These are phyloP conservation scores for Potorous gilbertii DNA, from an alignment of 2,797 vertebrate species.

Conservation along the genomic window DNA sequence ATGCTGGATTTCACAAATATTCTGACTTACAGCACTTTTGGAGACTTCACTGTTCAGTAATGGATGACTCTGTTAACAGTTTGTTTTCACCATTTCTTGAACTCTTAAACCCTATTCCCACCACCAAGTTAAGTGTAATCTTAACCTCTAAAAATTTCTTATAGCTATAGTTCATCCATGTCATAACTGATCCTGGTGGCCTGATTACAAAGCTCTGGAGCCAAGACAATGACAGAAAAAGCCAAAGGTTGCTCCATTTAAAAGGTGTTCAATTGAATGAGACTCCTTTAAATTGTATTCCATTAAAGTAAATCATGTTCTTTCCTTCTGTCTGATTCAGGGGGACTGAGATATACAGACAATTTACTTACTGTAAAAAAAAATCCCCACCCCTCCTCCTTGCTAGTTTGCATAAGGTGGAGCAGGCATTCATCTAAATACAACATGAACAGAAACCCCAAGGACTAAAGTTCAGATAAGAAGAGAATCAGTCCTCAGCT, in stretches of 20 bases:
- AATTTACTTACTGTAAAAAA: background rate
- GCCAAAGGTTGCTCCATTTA: background rate
- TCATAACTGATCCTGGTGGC: background rate
- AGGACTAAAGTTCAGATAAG: background rate
- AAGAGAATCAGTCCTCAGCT: background rate
- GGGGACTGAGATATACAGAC: background rate
- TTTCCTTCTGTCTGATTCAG: background rate
- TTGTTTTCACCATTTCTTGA: background rate
- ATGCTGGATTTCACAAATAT: background rate
- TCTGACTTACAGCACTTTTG: background rate
- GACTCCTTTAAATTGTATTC: background rate
- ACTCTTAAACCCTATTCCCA: background rate
- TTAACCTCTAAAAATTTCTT: background rate
- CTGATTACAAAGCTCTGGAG: background rate
- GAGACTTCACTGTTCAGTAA: background rate
- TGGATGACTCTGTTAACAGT: background rate
- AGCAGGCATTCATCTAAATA: background rate
- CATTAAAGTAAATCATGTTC: background rate
- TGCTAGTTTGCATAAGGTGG: background rate
- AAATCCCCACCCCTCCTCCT: background rate
- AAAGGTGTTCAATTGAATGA: background rate
- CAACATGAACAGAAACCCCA: background rate
- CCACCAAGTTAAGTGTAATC: background rate
- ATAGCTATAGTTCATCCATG: background rate
- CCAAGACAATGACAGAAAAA: background rate